A percentile compares a stretch with the other conserved stretches of the same genome.
Evolutionary conservation across 2,113 vertebrate species (phyloP).

Genomic region (Syngnathus typhle): DNA sequence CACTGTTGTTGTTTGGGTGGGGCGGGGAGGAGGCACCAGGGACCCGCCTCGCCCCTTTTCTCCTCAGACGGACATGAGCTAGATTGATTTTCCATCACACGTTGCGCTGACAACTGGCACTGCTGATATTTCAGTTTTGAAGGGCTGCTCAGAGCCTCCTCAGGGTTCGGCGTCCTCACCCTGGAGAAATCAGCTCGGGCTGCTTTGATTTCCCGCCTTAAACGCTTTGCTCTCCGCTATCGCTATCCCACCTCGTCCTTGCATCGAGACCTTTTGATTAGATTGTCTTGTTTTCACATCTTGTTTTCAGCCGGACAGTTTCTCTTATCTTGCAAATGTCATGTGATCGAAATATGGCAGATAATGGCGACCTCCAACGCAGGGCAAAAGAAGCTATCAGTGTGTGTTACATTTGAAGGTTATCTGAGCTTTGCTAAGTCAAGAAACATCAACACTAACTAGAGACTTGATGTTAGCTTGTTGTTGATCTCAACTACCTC

Average conservation of each 20-base stretch:
- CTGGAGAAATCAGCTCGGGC: constrained; percentile 69
- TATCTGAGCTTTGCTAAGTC: not conserved
- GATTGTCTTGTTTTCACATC: constrained; percentile 17
- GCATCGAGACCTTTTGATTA: constrained; percentile 17
- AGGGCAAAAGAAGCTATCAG: not conserved
- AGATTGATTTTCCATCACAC: constrained; percentile 73
- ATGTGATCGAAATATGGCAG: not conserved
- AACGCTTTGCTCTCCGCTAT: constrained; percentile 27
- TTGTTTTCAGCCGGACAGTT: not conserved
- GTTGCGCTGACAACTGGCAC: constrained; percentile 61
- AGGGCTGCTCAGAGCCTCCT: constrained; percentile 56
- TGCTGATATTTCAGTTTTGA: constrained; percentile 68
- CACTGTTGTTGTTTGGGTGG: constrained; percentile 29
- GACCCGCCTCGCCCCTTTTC: constrained; percentile 43
- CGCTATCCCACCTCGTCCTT: constrained; percentile 14
- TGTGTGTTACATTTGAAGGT: not conserved
- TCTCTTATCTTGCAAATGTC: not conserved
- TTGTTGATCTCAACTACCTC: not conserved
- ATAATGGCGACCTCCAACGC: not conserved
- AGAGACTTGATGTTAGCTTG: not conserved
- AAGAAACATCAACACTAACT: not conserved
- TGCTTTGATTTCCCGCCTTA: constrained; percentile 54
- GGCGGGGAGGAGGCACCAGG: constrained; percentile 39
- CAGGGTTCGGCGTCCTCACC: constrained; percentile 51
- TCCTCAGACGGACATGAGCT: constrained; percentile 62